Base-by-base conservation (phyloP, 2,888 invertebrate genomes). In the Phanerotoma sp. region DNA sequence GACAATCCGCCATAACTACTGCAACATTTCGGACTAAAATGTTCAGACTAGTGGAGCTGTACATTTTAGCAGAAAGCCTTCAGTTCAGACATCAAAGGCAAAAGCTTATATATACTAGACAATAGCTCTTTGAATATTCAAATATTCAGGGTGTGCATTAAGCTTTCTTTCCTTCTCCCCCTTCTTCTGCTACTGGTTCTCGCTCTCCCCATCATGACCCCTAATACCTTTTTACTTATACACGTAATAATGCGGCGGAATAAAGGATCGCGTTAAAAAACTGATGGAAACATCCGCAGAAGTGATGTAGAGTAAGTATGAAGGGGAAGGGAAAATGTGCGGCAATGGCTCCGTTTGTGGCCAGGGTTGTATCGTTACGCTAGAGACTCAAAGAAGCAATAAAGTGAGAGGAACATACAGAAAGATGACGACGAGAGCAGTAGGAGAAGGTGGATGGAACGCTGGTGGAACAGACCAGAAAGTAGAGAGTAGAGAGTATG, bases 391-490 rank as follows among this genome's bases (percentile, higher is more conserved):
- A 49, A 51, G 13, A 35, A 16, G 37, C 22, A 45, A 40, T 21
- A 61, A 61, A 59, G 53, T 25, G 35, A 56, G 57, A 54, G 60
- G 55, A 57, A 30, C 22, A 22, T 25, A 32, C 25, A 35, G 35
- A 16, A 35, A 15, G 35, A 35, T n/a, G 30, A 30, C n/a, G 30
- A 30, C 5, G 30, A 30, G 42, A 33, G 15, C n/a, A n/a, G n/a
- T n/a, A n/a, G n/a, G 22, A 38, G 42, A 30, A 16, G 42, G 28
- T 7, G 41, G 41, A 4, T 21, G 48, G 33, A 20, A 20, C 32
- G 20, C 18, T 25, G 40, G 35, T n/a, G n/a, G 35, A n/a, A 1
- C 25, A 9, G 5, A 25, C 3, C 5, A 42, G 30, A 30, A 30
- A 33, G 45, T 25, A 42, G 35, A 13, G 22, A 21, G 32, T 42